Conservation (phyloP, 1,140 invertebrate species). For the Acyrthosiphon pisum region DNA sequence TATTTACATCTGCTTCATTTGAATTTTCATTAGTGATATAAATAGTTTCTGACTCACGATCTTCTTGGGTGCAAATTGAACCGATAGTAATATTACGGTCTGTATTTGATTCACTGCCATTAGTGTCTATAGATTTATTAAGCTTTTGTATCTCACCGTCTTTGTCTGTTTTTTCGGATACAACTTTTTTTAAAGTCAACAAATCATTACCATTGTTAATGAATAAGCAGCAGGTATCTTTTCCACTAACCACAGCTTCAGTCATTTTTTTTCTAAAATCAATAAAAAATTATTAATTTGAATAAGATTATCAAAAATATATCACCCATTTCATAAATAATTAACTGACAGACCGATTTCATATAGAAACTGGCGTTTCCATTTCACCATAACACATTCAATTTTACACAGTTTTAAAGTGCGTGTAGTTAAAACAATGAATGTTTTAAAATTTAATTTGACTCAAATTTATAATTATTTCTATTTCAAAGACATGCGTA, state of each 20-base stretch:
- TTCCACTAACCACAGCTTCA: conserved; percentile 43
- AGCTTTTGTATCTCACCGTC: conserved; percentile 43
- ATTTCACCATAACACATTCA: background rate
- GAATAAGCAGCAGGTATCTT: conserved; percentile 47
- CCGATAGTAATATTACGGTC: conserved; percentile 53
- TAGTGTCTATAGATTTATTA: conserved; percentile 27
- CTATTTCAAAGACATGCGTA: too few species aligned
- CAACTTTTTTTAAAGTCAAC: conserved; percentile 55
- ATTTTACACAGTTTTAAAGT: background rate
- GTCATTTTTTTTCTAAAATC: conserved; percentile 51
- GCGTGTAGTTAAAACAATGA: too few species aligned
- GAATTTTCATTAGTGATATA: conserved; percentile 53
- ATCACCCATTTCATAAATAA: background rate
- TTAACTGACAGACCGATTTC: background rate
- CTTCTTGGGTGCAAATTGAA: conserved; percentile 53
- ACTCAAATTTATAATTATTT: background rate
- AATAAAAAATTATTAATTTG: background rate
- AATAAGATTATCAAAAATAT: background rate
- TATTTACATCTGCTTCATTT: conserved; percentile 46
- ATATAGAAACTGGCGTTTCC: background rate
- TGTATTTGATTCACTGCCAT: conserved; percentile 50
- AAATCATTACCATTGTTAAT: conserved; percentile 55
- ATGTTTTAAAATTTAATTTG: background rate
- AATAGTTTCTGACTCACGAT: conserved; percentile 49
- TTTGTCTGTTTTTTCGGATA: conserved; percentile 42